Conservation (phyloP, 2,797 vertebrate genomes). For the Hipposideros larvatus region DNA sequence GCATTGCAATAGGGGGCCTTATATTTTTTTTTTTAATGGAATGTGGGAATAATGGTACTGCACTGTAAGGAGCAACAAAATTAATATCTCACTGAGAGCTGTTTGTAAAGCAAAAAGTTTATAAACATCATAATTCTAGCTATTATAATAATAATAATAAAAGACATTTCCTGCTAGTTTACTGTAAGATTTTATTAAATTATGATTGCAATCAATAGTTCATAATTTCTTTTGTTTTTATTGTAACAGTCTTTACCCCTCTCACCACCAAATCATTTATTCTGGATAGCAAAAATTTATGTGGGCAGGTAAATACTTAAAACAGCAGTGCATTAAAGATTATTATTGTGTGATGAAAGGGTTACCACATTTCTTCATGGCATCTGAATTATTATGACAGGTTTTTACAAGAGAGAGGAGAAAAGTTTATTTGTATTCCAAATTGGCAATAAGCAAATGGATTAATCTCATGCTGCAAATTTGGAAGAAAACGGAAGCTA, state of each 20-base stretch:
- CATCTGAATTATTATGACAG: neutral
- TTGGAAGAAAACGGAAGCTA: neutral
- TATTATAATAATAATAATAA: neutral
- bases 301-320: neutral
- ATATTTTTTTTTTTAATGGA: constrained; percentile 41
- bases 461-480: neutral
- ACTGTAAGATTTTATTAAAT: constrained; percentile 1
- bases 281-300: neutral
- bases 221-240: neutral
- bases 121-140: neutral
- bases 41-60: constrained; percentile 37
- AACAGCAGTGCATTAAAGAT: neutral
- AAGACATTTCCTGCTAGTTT: neutral
- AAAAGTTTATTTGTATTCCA: neutral
- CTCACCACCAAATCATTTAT: neutral
- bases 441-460: neutral
- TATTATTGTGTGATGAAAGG: neutral
- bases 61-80: constrained; percentile 38
- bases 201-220: neutral
- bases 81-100: neutral
- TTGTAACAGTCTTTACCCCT: neutral
- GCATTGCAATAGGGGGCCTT: neutral
- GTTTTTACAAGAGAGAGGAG: neutral
- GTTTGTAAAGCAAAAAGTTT: neutral
- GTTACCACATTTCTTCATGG: neutral